phyloP scores from a whole-genome alignment of 2,113 vertebrate genomes.

The Callorhinus ursinus region DNA sequence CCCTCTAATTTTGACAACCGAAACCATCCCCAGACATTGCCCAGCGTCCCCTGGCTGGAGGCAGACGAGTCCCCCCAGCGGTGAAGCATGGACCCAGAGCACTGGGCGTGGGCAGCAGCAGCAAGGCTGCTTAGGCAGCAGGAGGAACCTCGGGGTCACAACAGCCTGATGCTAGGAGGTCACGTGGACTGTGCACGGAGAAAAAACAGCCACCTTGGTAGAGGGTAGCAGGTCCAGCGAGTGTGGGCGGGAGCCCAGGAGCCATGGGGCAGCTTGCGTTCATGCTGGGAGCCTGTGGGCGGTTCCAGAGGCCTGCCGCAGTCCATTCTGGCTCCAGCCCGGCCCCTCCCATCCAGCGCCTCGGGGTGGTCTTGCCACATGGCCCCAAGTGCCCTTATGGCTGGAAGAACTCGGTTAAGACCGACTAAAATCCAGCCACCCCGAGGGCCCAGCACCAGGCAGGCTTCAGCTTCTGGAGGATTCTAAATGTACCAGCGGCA shows the following conservation, averaged over 20 bases:
- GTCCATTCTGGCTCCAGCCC: background rate
- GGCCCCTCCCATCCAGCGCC: background rate
- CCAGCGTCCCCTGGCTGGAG: background rate
- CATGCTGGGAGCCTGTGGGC: fast-evolving
- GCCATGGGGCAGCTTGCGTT: fast-evolving
- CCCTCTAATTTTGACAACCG: background rate
- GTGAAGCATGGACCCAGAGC: background rate
- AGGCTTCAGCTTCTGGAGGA: background rate
- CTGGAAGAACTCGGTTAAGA: background rate
- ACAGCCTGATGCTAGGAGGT: background rate
- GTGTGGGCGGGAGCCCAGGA: background rate
- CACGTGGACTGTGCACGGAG: fast-evolving
- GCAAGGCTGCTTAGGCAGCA: fast-evolving
- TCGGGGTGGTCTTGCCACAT: background rate
- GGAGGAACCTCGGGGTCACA: background rate
- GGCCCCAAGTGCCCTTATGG: background rate
- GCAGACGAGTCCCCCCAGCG: fast-evolving
- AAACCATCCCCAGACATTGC: background rate
- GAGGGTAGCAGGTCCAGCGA: background rate
- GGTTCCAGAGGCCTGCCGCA: fast-evolving
- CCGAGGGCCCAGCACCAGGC: background rate
- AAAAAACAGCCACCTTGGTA: too few species aligned
- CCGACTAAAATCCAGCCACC: background rate
- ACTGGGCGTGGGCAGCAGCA: fast-evolving
- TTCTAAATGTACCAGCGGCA: background rate